These are phyloP conservation scores for Meloidogyne chitwoodi DNA, from an alignment of 1,140 invertebrate genomes.

Conservation along the genomic window DNA sequence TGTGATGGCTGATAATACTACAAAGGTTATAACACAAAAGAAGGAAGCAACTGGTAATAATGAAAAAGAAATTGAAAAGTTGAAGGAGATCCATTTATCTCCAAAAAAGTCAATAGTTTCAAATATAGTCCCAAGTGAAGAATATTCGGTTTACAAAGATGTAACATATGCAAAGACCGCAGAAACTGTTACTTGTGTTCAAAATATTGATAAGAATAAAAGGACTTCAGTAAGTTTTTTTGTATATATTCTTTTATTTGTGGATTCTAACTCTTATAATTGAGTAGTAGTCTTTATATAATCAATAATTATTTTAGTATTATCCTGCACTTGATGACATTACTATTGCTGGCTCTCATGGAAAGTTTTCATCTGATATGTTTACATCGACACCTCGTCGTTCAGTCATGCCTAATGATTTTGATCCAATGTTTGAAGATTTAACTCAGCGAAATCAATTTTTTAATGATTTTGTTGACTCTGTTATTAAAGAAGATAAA, in stretches of 20 bases:
- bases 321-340: conserved; percentile 10
- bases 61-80: no score
- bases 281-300: no score
- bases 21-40: no score
- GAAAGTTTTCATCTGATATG: conserved; percentile 16
- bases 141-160: no score
- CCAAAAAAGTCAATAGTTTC: no score
- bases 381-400: conserved; percentile 23
- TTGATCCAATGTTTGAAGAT: background rate
- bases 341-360: conserved; percentile 17
- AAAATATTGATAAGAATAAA: background rate
- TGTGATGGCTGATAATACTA: no score
- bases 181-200: background rate
- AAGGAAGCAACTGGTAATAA: no score
- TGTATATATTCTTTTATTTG: background rate
- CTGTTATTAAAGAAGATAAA: background rate
- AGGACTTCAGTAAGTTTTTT: background rate
- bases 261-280: no score
- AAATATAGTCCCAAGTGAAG: no score
- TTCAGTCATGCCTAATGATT: conserved; percentile 3
- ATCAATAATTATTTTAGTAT: no score
- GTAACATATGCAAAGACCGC: no score
- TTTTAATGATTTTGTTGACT: background rate
- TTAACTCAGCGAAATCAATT: background rate
- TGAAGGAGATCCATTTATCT: no score